Conservation (phyloP, 1,140 invertebrate genomes). For the Drosophila insularis region DNA sequence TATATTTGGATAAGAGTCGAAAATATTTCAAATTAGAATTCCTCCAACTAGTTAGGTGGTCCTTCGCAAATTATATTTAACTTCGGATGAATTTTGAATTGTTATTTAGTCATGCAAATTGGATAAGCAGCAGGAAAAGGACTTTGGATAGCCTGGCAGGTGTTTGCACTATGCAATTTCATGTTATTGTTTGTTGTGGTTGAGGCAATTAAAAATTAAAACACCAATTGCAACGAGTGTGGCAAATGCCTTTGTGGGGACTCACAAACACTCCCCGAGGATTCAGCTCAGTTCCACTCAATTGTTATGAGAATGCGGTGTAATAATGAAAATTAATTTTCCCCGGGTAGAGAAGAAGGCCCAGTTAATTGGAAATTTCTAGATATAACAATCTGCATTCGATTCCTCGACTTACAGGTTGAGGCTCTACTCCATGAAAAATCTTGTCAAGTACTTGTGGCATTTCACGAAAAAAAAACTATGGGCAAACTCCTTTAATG, state of each 20-base stretch:
- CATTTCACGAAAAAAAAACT: neutral
- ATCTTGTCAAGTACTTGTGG: neutral
- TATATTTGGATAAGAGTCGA: neutral
- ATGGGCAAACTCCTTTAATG: neutral
- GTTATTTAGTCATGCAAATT: constrained; percentile 42
- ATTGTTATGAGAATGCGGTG: constrained; percentile 41
- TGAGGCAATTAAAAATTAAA: constrained; percentile 51
- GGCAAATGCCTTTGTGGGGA: constrained; percentile 30
- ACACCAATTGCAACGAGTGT: constrained; percentile 29
- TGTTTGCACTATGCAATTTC: constrained; percentile 11
- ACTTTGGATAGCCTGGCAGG: constrained; percentile 13
- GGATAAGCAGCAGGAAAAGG: constrained; percentile 30
- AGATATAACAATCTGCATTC: neutral
- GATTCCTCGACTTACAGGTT: neutral
- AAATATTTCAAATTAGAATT: neutral
- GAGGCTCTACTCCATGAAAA: neutral
- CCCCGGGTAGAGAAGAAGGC: neutral
- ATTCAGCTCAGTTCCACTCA: constrained; percentile 29
- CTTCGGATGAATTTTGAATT: neutral
- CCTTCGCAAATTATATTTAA: neutral
- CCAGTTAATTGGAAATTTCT: constrained; percentile 16
- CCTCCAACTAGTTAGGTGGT: neutral
- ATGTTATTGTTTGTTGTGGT: constrained; percentile 40
- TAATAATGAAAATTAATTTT: constrained; percentile 15
- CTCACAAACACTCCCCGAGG: constrained; percentile 27